These are phyloP conservation scores for Vombatus ursinus DNA, from an alignment of 2,113 vertebrate genomes.

Conservation along the genomic window DNA sequence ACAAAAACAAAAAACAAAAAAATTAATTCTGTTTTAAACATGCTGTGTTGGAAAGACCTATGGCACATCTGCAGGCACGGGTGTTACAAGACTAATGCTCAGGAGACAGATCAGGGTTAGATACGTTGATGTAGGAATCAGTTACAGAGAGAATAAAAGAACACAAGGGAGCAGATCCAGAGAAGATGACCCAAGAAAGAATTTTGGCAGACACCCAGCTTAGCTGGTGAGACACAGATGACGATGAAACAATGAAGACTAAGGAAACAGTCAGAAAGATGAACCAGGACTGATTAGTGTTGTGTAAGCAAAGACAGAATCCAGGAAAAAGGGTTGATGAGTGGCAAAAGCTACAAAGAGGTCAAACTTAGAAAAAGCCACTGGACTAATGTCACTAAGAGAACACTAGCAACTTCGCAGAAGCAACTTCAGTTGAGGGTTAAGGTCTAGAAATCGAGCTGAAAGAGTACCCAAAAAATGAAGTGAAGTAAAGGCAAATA, in stretches of 20 bases:
- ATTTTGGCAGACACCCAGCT: background rate
- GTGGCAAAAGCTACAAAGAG: background rate
- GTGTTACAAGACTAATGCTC: background rate
- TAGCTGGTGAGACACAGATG: background rate
- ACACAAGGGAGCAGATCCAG: too few relatives aligned
- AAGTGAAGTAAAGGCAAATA: too few relatives aligned
- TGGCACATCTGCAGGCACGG: background rate
- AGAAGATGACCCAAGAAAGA: too few relatives aligned
- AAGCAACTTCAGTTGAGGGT: too few relatives aligned
- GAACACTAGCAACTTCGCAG: too few relatives aligned
- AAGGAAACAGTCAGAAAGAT: background rate
- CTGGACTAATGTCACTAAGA: background rate
- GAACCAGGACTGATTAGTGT: background rate
- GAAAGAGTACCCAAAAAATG: too few relatives aligned
- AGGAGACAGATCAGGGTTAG: background rate
- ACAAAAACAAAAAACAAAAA: too few relatives aligned
- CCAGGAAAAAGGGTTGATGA: background rate
- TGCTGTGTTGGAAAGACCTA: background rate
- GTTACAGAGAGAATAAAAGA: too few relatives aligned
- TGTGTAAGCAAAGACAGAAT: too few relatives aligned
- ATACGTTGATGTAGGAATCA: background rate
- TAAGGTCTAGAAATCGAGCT: too few relatives aligned
- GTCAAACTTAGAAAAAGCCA: background rate
- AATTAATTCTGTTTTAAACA: background rate
- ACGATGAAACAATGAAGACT: background rate